Base-by-base conservation (phyloP, 2,797 vertebrate genomes). In the Myotis pilosus region DNA sequence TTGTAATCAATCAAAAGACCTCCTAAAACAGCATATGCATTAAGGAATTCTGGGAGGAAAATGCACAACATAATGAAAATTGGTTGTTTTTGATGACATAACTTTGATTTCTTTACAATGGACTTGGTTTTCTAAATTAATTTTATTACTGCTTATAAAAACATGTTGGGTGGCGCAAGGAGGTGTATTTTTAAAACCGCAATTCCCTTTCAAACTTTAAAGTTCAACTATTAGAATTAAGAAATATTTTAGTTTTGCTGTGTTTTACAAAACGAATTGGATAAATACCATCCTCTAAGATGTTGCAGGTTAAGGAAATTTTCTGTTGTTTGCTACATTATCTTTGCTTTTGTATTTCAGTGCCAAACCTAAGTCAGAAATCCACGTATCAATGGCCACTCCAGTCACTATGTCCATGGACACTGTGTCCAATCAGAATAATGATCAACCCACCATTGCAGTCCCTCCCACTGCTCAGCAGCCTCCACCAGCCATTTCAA, bases 351-450 rank as follows among this genome's bases (percentile, higher is more conserved):
- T 94, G 85, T 94, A 1, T 96, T 97, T 6, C 96, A 99, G 99
- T n/a, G 98, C 99, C 94, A 99, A 99, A 97, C 98, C 99, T 88
- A 99, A 99, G 98, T 97, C 99, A 0, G 99, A 99, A 97, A 98
- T 99, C 72, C 99, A 99, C 19, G 98, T 99, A 95, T 98, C 99
- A 8, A 98, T 99, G 98, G 98, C 99, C 20, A 97, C 99, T 33
- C 99, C 99, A 0, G 99, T 99, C 84, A 98, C 99, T 83, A 98
- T 99, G 75, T 97, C 99, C 13, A 98, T 99, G 95, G 99, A 99
- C 95, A 99, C 99, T 0, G 97, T 99, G 92, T 98, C 99, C 53
- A 98, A 97, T 91, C 99, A 99, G 69, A 99, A 98, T 3, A 96
- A 98, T 0, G 99, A 99, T 92, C 99, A 99, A 97, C 99, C 99